Conservation (phyloP, 2,797 vertebrate genomes). For the Neomorphus geoffroyi region DNA sequence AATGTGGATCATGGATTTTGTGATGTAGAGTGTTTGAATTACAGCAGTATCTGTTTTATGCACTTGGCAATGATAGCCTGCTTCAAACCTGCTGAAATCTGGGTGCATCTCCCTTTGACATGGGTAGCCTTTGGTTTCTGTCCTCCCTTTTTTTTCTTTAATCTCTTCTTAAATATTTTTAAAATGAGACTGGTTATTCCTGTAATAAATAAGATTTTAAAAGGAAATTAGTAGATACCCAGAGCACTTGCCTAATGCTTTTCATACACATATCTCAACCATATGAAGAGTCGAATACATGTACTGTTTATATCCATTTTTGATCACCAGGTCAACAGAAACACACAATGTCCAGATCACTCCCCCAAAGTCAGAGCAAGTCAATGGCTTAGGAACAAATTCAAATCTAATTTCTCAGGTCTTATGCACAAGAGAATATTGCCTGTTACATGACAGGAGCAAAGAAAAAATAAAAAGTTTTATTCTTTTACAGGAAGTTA, state of each 20-base stretch:
- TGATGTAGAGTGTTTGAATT: neutral
- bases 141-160: neutral
- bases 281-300: neutral
- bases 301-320: neutral
- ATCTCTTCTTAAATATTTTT: neutral
- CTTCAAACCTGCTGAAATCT: neutral
- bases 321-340: neutral
- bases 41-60: neutral
- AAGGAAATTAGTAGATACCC: neutral
- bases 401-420: neutral
- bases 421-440: neutral
- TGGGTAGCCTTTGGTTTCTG: neutral
- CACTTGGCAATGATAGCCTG: neutral
- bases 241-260: neutral
- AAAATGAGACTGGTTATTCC: neutral
- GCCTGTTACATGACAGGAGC: neutral
- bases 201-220: neutral
- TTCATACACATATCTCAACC: neutral
- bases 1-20: neutral
- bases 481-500: conserved; percentile 44
- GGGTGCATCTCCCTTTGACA: neutral
- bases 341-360: neutral
- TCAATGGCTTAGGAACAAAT: neutral
- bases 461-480: neutral
- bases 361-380: neutral